Percentiles rank a stretch among this genome's conserved stretches.
Evolutionary conservation across 2,888 invertebrate species (phyloP).

Genomic region (Cheilosia variabilis): DNA sequence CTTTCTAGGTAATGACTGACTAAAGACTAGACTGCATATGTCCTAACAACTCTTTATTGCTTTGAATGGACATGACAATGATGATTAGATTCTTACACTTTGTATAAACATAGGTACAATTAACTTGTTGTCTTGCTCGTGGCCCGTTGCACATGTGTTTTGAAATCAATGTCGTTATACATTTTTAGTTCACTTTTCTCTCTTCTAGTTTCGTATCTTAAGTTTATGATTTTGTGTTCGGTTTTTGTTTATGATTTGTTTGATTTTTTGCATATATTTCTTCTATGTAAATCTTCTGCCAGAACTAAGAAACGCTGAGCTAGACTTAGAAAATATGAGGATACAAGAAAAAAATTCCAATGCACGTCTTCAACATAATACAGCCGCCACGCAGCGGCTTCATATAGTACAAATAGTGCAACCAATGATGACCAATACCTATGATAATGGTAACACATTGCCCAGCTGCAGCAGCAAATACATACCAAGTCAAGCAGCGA

Average conservation of each 20-base stretch:
- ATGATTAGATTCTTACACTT: slow-evolving; percentile 51
- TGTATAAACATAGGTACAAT: slow-evolving; percentile 38
- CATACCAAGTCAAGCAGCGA: slow-evolving; percentile 21
- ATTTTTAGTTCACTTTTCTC: slow-evolving; percentile 58
- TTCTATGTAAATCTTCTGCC: slow-evolving; percentile 62
- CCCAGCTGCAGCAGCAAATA: slow-evolving; percentile 24
- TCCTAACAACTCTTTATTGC: slow-evolving; percentile 43
- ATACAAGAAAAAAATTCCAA: slow-evolving; percentile 77
- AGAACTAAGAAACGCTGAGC: slow-evolving; percentile 82
- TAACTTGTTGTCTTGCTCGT: slow-evolving; percentile 69
- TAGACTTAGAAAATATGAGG: slow-evolving; percentile 80
- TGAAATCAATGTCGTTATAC: slow-evolving; percentile 39
- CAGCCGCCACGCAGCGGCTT: slow-evolving; percentile 17
- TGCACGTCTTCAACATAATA: slow-evolving; percentile 58
- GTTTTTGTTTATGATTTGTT: slow-evolving; percentile 75
- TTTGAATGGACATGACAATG: slow-evolving; percentile 61
- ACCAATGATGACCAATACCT: slow-evolving; percentile 66
- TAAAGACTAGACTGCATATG: slow-evolving; percentile 4
- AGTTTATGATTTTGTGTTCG: slow-evolving; percentile 76
- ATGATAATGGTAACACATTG: slow-evolving; percentile 36
- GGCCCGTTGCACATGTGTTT: slow-evolving; percentile 63
- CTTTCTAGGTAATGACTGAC: slow-evolving; percentile 89
- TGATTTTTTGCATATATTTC: slow-evolving; percentile 64
- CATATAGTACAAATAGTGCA: slow-evolving; percentile 69
- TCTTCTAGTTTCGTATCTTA: slow-evolving; percentile 77